Evolutionary conservation across 53 echinoderm and acorn worm species (phyloP), one percentile per base, ranked within the genome.

Genomic region (Apostichopus leukothele): DNA sequence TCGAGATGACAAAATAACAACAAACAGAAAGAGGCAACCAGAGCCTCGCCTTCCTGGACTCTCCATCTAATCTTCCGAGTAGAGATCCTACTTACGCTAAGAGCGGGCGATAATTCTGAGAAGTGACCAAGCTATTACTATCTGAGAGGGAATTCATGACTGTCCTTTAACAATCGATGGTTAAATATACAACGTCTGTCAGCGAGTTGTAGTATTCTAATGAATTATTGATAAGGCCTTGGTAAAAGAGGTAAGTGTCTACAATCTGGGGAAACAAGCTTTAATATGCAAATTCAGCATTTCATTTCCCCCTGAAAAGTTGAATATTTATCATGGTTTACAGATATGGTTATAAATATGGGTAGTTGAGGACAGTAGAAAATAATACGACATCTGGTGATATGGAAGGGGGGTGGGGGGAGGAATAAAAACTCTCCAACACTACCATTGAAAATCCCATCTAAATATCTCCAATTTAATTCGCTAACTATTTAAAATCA

Each of bases 61-160:
- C 71, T 71, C 71, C 71, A n/a, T 71, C 18, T 71, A 71, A 71
- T 71, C 71, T 71, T 71, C 20, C 71, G 18, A 71, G 63, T 63
- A 71, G 71, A 71, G 18, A 19, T 18, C 14, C 20, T 71, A 71
- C 71, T 71, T 71, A 71, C 6, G n/a, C 71, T 18, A 71, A 71
- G 71, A 71, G 71, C 16, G 18, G 20, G 71, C 18, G 6, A 6
- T 71, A 71, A 71, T 71, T 71, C 71, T 5, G 71, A 71, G 71
- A 71, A 71, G 71, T 71, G 71, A 71, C 71, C 20, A n/a, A 71
- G 16, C 71, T 71, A 71, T 71, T 71, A 71, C 71, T 19, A 19
- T 19, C 71, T 71, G 20, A 71, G 71, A 18, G 71, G 71, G 16
- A 19, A 71, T 18, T 71, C 71, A 71, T 71, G 71, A 71, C 71